Conservation (phyloP, 2,113 vertebrate genomes). For the Heterotis niloticus region DNA sequence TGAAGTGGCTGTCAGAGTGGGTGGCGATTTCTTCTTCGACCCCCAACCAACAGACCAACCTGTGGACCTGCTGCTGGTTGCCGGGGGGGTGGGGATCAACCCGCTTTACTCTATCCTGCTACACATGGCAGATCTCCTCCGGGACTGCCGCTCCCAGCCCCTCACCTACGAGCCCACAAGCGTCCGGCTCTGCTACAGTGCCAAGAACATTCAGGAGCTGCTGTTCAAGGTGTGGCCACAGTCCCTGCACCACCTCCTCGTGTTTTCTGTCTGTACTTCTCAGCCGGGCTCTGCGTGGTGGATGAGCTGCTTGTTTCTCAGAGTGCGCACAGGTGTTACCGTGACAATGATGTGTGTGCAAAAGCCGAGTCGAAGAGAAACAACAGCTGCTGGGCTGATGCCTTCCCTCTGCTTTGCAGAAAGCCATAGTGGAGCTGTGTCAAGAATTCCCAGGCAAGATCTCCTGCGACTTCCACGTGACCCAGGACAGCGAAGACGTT, state of each 20-base stretch:
- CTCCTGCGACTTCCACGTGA: constrained; percentile 79
- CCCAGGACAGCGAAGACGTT: constrained; percentile 71
- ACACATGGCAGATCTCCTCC: constrained; percentile 75
- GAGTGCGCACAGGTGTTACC: no score
- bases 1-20: constrained; percentile 79
- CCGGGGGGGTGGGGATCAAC: constrained; percentile 92
- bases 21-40: constrained; percentile 91
- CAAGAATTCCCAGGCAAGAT: constrained; percentile 79
- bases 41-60: constrained; percentile 72
- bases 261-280: background rate
- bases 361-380: background rate
- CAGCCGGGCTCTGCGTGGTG: no score
- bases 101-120: constrained; percentile 89
- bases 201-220: constrained; percentile 76
- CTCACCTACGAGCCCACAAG: constrained; percentile 62
- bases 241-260: background rate
- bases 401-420: constrained; percentile 48
- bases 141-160: constrained; percentile 43
- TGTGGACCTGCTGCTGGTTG: constrained; percentile 81
- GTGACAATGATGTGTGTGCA: background rate
- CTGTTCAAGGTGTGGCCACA: constrained; percentile 80
- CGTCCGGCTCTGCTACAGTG: constrained; percentile 80
- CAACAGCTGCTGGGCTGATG: background rate
- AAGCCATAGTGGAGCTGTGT: constrained; percentile 73
- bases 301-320: no score